Base-by-base conservation (phyloP, 30 jellyfish, hydroid and myxozoan species). In the Phacellophora camtschatica region DNA sequence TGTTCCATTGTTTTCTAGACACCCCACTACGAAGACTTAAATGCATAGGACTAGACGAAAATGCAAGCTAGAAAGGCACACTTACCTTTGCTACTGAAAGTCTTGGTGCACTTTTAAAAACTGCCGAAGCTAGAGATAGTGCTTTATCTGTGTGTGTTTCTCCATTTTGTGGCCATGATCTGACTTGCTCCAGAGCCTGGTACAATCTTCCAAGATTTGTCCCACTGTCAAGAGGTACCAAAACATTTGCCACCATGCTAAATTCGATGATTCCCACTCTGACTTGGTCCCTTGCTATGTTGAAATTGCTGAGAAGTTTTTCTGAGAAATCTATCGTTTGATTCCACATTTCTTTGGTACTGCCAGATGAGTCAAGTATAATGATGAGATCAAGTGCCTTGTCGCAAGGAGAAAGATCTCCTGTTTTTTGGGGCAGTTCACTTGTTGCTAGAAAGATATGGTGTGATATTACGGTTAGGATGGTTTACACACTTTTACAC, bases 111-210 rank as follows among this genome's bases (percentile, higher is more conserved):
- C 87, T 97, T 25, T 84, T 77, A 77, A 93, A 93, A 39, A 86
- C 49, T 37, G 83, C 93, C 7, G 64, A 74, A 35, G 97, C 96
- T 5, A 96, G 78, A 15, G 74, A 71, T 25, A 93, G 43, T 19
- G 95, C 99, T 49, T 29, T 53, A 50, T 93, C 96, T 11, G 88
- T 55, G 78, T 84, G 83, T n/a, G 99, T 93, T 53, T 93, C 92
- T 39, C 99, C 99, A 46, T 93, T 93, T 57, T 93, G 99, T 50
- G 99, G 99, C 34, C 81, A 39, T 45, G 25, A 34, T 20, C 99
- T 83, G 16, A 77, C 58, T 63, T 61, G 70, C 54, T 93, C 96
- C 46, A 93, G 64, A 2, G 80, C 85, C 61, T 79, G 88, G 74
- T 75, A 78, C 27, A 87, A 83, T 35, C 74, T 55, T 28, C 90